Evolutionary conservation across 2,797 vertebrate species (phyloP).

Genomic region (Columba guinea): DNA sequence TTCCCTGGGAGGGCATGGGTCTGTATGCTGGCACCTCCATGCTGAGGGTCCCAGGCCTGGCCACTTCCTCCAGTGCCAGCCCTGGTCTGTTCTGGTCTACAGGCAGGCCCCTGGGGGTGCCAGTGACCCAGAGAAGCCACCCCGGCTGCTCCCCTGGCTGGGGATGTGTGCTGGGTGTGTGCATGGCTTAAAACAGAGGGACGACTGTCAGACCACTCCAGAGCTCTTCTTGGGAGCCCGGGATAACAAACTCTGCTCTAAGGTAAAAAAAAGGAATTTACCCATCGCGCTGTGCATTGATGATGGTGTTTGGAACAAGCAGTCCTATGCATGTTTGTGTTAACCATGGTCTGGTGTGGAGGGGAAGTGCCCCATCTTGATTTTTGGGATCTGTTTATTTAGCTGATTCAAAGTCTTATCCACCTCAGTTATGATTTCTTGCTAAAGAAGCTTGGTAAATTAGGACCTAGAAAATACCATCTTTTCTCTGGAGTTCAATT

Average conservation of each 20-base stretch:
- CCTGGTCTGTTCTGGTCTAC: background rate
- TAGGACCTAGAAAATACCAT: background rate
- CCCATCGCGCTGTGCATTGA: fast-evolving
- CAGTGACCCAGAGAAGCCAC: background rate
- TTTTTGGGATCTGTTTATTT: background rate
- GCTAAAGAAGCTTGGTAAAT: background rate
- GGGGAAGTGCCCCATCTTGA: background rate
- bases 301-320: background rate
- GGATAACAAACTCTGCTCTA: background rate
- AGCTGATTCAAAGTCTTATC: background rate
- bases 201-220: background rate
- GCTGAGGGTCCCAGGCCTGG: background rate
- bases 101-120: fast-evolving
- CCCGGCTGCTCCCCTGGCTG: fast-evolving
- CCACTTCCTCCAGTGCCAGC: background rate
- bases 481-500: background rate
- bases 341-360: fast-evolving
- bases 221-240: background rate
- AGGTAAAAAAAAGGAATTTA: background rate
- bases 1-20: background rate
- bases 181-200: background rate
- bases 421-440: background rate
- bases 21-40: fast-evolving
- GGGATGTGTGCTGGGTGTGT: fast-evolving
- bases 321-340: background rate